These are phyloP conservation scores for Morone saxatilis DNA, from an alignment of 2,113 vertebrate species.

Conservation along the genomic window DNA sequence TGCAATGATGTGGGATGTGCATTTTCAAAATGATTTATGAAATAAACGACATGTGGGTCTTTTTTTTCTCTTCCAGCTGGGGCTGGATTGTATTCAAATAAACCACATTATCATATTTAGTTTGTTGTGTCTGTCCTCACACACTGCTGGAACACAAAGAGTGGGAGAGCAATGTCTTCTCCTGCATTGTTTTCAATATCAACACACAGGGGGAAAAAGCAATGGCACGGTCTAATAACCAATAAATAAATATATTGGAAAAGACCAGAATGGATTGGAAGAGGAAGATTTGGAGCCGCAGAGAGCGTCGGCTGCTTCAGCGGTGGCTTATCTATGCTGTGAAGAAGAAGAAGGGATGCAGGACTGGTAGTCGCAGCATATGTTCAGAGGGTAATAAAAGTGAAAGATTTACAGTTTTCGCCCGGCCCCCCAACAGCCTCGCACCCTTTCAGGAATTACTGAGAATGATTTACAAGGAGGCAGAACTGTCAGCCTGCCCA, in stretches of 20 bases:
- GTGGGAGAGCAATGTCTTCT: conserved; percentile 28
- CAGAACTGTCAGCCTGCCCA: conserved; percentile 94
- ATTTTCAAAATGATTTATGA: conserved; percentile 64
- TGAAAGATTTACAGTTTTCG: conserved; percentile 99
- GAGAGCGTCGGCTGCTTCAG: conserved; percentile 85
- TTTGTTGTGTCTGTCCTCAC: conserved; percentile 72
- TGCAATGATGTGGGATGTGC: conserved; percentile 12
- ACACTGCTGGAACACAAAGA: conserved; percentile 60
- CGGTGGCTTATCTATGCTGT: conserved; percentile 84
- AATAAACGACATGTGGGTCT: conserved; percentile 49
- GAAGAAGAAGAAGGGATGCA: conserved; percentile 86
- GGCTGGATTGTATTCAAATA: conserved; percentile 79
- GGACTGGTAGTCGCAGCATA: conserved; percentile 94
- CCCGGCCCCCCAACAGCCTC: conserved; percentile 95
- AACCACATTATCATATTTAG: conserved; percentile 72
- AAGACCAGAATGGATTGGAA: conserved; percentile 18
- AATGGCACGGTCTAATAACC: conserved; percentile 9
- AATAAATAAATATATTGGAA: conserved; percentile 14
- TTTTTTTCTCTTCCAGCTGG: conserved; percentile 41
- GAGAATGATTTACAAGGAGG: conserved; percentile 98
- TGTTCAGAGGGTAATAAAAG: conserved; percentile 99
- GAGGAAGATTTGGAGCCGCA: conserved; percentile 61
- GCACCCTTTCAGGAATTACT: conserved; percentile 99
- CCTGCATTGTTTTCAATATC: conserved; percentile 50
- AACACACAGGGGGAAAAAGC: conserved; percentile 4